phyloP scores from a whole-genome alignment of 2,797 vertebrate genomes.

The Notoglanidium macrostoma region DNA sequence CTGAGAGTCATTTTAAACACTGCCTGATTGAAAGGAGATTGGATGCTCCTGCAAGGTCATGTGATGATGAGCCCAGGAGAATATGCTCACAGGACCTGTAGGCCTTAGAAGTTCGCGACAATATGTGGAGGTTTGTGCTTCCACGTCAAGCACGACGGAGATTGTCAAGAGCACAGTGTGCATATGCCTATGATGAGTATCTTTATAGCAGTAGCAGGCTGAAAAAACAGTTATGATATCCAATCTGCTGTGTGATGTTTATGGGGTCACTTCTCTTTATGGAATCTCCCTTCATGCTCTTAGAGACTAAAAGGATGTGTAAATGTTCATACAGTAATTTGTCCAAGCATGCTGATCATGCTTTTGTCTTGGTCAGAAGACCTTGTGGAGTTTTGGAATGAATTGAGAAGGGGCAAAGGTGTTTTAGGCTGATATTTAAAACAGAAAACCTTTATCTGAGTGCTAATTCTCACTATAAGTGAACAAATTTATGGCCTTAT shows the following conservation, averaged over 20 bases:
- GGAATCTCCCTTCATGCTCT: conserved; percentile 13
- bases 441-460: conserved; percentile 21
- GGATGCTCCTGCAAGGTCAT: no score
- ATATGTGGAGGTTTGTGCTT: no score
- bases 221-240: background rate
- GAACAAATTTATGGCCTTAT: conserved; percentile 28
- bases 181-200: background rate
- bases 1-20: no score
- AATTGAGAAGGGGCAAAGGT: background rate
- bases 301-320: conserved; percentile 13
- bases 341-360: conserved; percentile 37
- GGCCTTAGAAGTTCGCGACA: no score
- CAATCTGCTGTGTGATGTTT: background rate
- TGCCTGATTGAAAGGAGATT: no score
- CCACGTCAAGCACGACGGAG: no score
- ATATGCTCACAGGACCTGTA: no score
- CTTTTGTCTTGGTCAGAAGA: conserved; percentile 40
- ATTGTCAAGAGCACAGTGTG: no score
- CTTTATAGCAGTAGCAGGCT: background rate
- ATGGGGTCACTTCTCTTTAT: background rate
- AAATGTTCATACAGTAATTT: conserved; percentile 36
- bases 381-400: conserved; percentile 12
- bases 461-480: background rate
- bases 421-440: conserved; percentile 27
- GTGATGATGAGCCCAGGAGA: no score